Percentiles rank a stretch among this genome's conserved stretches.
phyloP scores from a whole-genome alignment of 2,797 vertebrate genomes.

The Betta splendens region DNA sequence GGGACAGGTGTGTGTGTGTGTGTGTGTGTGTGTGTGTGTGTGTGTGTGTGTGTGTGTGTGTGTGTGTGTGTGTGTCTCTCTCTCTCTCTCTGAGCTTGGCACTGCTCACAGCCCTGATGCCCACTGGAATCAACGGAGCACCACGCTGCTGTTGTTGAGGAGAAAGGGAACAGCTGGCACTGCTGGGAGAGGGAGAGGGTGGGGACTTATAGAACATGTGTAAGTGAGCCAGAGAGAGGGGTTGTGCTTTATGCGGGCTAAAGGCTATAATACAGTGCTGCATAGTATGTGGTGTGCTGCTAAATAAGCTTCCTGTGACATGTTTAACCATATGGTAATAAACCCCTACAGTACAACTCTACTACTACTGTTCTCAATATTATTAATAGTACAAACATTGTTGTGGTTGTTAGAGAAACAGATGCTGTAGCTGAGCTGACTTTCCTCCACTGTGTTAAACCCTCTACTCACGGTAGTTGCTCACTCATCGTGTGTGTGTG shows the following conservation, averaged over 20 bases:
- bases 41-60: slow-evolving; percentile 28
- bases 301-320: too few species aligned
- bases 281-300: too few species aligned
- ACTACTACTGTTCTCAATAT: too few species aligned
- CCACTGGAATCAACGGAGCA: slow-evolving; percentile 43
- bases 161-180: slow-evolving; percentile 63
- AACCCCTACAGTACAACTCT: not conserved
- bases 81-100: too few species aligned
- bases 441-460: not conserved
- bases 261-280: not conserved
- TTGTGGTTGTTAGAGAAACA: too few species aligned
- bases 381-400: too few species aligned
- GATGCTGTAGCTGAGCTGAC: too few species aligned
- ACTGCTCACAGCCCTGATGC: slow-evolving; percentile 43
- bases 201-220: not conserved
- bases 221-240: slow-evolving; percentile 4
- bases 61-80: slow-evolving; percentile 6
- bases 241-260: not conserved
- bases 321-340: too few species aligned
- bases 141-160: slow-evolving; percentile 53
- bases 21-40: slow-evolving; percentile 12
- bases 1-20: slow-evolving; percentile 31
- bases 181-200: slow-evolving; percentile 21
- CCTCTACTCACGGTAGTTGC: not conserved
- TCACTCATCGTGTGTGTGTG: slow-evolving; percentile 30